Evolutionary conservation across 2,797 vertebrate genomes (phyloP), one percentile per base, ranked within the genome.

Genomic region (Peromyscus nudipes): DNA sequence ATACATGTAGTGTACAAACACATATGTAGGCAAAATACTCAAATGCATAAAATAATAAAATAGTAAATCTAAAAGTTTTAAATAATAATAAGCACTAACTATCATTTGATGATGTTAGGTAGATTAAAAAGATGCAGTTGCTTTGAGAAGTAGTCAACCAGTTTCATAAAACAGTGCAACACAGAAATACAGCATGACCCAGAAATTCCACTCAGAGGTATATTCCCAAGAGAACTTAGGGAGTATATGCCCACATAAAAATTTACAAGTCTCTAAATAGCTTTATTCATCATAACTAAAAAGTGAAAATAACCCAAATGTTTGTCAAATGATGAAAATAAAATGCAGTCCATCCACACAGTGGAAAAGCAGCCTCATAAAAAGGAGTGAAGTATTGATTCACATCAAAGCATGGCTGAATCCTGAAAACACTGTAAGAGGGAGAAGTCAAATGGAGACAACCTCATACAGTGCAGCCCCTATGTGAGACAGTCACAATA

Each of bases 111-210:
- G 75, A n/a, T 77, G 29, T 19, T 31, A 10, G 23, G 34, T 87
- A 92, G n/a, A 88, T 19, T 71, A 89, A 97, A 93, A 88, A 55
- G 40, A 67, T 69, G 57, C 65, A 95, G 57, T 34, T 91, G 82
- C 76, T 96, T 79, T 80, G 55, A 65, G 79, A 92, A 90, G 92
- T 1, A 95, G 49, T 60, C 79, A 86, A 27, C 3, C 7, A 86
- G n/a, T 83, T 91, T 82, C 65, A 64, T 64, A 95, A 92, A 90
- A 52, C 37, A 40, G 77, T 64, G 57, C 46, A 91, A 93, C 6
- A 80, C 10, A 52, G 9, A 86, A 40, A 55, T 91, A 88, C 29
- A 69, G 52, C 14, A 31, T 23, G 25, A 80, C 31, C 71, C 25
- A 97, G 21, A 67, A 93, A 95, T 83, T 79, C 69, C 27, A 82